phyloP scores from a whole-genome alignment of 2,888 invertebrate genomes.

The Drosophila anceps region DNA sequence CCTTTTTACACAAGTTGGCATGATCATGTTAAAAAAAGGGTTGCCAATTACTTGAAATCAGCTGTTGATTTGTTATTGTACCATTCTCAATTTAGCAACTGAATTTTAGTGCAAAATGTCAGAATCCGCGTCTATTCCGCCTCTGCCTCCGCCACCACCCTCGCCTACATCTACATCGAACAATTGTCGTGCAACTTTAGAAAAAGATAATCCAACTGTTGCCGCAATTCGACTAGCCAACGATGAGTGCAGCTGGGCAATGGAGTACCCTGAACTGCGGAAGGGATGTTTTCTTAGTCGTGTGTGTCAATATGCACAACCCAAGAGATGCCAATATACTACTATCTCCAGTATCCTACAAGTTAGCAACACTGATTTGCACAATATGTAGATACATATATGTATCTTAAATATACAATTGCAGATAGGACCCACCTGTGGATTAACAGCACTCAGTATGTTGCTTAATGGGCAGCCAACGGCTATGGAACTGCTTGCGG shows the following conservation, averaged over 20 bases:
- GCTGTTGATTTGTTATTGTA: conserved; percentile 24
- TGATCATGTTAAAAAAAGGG: conserved; percentile 2
- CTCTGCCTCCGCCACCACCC: conserved; percentile 51
- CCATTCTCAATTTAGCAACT: not conserved
- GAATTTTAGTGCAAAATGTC: conserved; percentile 31
- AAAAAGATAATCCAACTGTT: not conserved
- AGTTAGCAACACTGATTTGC: conserved; percentile 30
- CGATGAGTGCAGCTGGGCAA: conserved; percentile 87
- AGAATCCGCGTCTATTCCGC: conserved; percentile 12
- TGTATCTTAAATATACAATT: not conserved
- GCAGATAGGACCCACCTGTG: conserved; percentile 91
- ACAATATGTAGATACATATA: not conserved
- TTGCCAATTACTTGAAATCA: conserved; percentile 14
- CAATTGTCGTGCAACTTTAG: not conserved
- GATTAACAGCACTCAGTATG: conserved; percentile 94
- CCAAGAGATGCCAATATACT: conserved; percentile 86
- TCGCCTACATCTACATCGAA: not conserved
- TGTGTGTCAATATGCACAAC: conserved; percentile 86
- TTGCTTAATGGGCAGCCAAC: conserved; percentile 86
- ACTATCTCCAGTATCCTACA: conserved; percentile 81
- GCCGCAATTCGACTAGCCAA: conserved; percentile 3
- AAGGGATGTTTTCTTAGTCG: conserved; percentile 87
- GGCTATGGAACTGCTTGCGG: conserved; percentile 87
- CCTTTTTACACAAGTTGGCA: conserved; percentile 22
- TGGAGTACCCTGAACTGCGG: conserved; percentile 86